phyloP scores from a whole-genome alignment of 2,113 vertebrate species.

The Otus sunia region DNA sequence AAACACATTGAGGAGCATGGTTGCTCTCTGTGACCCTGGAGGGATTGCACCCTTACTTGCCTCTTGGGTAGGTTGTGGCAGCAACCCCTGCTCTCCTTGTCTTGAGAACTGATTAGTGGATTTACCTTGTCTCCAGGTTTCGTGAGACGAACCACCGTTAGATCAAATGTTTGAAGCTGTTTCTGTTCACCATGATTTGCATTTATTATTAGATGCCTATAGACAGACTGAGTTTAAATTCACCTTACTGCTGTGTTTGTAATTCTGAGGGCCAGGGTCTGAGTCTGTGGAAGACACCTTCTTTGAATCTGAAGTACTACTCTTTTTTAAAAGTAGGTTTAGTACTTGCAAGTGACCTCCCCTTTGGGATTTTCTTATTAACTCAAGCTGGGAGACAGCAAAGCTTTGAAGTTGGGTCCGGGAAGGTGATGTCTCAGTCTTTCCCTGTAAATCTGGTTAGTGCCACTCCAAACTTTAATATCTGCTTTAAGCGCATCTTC shows the following conservation, averaged over 20 bases:
- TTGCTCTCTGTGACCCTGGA: neutral
- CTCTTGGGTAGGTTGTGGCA: neutral
- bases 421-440: neutral
- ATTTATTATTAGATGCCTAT: neutral
- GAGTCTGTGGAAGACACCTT: neutral
- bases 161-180: neutral
- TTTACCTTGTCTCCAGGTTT: neutral
- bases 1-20: fast-evolving
- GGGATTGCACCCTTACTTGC: neutral
- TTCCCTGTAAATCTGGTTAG: neutral
- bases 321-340: neutral
- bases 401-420: neutral
- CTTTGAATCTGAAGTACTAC: neutral
- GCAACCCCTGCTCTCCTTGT: neutral
- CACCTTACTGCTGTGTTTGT: neutral
- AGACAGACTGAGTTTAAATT: neutral
- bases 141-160: neutral
- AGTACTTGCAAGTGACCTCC: neutral
- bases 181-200: neutral
- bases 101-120: neutral
- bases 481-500: neutral
- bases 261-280: neutral
- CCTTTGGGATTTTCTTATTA: neutral
- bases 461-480: neutral
- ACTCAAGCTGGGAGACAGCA: neutral